These are phyloP conservation scores for Aurelia aurita DNA, from an alignment of 30 jellyfish, hydroid and myxozoan genomes.

Conservation along the genomic window DNA sequence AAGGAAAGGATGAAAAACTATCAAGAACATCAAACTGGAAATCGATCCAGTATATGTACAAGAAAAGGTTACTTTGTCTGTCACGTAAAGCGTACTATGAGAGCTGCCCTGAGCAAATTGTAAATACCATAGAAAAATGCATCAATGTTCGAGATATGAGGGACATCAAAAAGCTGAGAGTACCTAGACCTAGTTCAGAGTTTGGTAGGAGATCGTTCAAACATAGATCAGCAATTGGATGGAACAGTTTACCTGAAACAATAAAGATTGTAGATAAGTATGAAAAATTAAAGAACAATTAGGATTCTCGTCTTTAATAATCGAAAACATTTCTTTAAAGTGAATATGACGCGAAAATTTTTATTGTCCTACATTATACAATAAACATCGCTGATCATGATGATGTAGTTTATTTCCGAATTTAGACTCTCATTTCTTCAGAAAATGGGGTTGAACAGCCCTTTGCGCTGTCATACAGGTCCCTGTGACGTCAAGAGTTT, in stretches of 20 bases:
- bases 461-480: too few species aligned
- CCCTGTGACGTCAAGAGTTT: too few species aligned
- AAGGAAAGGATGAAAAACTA: slow-evolving; percentile 20
- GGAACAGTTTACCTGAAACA: slow-evolving; percentile 24
- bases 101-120: slow-evolving; percentile 24
- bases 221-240: slow-evolving; percentile 24
- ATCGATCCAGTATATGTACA: too few species aligned
- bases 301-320: slow-evolving; percentile 4
- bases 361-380: too few species aligned
- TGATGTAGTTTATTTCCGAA: too few species aligned
- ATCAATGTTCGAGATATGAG: slow-evolving; percentile 14
- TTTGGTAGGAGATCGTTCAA: slow-evolving; percentile 10
- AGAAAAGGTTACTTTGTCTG: slow-evolving; percentile 15
- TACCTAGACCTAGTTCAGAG: slow-evolving; percentile 17
- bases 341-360: too few species aligned
- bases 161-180: slow-evolving; percentile 30
- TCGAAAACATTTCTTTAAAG: not conserved
- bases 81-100: slow-evolving; percentile 11
- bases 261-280: not conserved
- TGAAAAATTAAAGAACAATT: slow-evolving; percentile 23
- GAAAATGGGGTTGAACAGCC: too few species aligned
- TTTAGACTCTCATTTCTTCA: too few species aligned
- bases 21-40: slow-evolving; percentile 18
- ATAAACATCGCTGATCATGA: too few species aligned
- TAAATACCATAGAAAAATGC: slow-evolving; percentile 24